Evolutionary conservation across 2,888 invertebrate species (phyloP).

Genomic region (Trachelus stipa): DNA sequence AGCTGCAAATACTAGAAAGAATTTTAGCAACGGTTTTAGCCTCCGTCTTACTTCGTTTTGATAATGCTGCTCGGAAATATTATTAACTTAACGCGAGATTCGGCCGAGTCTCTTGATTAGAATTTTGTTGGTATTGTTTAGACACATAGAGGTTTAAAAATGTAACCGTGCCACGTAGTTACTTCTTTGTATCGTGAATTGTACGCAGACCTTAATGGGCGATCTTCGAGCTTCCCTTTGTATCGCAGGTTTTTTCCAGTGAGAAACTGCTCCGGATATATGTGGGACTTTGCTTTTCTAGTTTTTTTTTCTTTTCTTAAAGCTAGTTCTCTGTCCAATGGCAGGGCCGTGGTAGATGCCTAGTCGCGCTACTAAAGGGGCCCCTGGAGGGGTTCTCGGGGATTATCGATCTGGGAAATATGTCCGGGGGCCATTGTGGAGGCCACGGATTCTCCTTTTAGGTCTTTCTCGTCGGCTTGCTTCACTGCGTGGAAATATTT

Average conservation of each 20-base stretch:
- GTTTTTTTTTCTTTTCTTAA: not conserved
- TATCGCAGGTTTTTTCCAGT: not conserved
- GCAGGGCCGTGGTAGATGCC: not conserved
- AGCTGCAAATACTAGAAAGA: not conserved
- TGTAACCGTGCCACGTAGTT: not conserved
- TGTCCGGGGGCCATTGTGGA: not conserved
- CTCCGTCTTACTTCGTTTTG: not conserved
- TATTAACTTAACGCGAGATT: not conserved
- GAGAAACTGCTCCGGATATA: not conserved
- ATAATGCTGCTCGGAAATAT: not conserved
- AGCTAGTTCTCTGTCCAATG: not conserved
- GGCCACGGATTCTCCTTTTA: not conserved
- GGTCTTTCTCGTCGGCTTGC: not conserved
- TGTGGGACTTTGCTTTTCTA: not conserved
- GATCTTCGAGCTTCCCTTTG: not conserved
- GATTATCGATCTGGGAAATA: not conserved
- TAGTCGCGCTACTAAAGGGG: not conserved
- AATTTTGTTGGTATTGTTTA: not conserved
- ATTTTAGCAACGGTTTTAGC: not conserved
- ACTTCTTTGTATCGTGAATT: not conserved
- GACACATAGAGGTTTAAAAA: not conserved
- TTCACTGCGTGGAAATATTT: not conserved
- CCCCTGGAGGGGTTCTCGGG: not conserved
- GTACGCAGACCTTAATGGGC: not conserved
- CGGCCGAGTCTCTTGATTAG: not conserved